Base-by-base conservation (phyloP, 2,888 invertebrate species). In the Celastrina argiolus region DNA sequence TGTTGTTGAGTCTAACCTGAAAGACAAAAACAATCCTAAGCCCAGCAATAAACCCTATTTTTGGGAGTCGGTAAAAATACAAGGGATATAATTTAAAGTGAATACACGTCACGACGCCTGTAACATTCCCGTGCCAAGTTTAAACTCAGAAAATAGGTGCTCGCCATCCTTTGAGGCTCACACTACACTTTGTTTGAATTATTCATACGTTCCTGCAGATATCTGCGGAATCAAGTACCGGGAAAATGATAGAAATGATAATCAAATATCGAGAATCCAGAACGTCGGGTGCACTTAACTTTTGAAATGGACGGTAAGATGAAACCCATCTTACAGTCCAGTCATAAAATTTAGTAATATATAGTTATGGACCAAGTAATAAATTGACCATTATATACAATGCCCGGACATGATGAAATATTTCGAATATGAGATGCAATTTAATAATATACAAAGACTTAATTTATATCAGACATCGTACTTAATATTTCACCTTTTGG, bases 161-260 rank as follows among this genome's bases (percentile, higher is more conserved):
- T 79, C 80, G 82, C 81, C 83, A 83, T 79, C 85, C 86, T 87
- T 88, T 87, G 87, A 85, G 83, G 80, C 82, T 84, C 82, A 77
- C 81, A 78, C 82, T 81, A 79, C 82, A 79, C 81, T 81, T 79
- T 80, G 75, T 77, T 76, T 87, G 87, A 86, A 87, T 88, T 84
- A 88, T 87, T 88, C 86, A 88, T 88, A 71, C 66, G 79, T 74
- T 77, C 76, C 77, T 75, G 80, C 79, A 83, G 83, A 84, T 85
- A 82, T 82, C 83, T 83, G 81, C 81, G 80, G 82, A 82, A 82
- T 81, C 78, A 79, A 82, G 80, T 78, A 78, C 78, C 77, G 71
- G 78, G 77, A 80, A 81, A 82, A 73, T 74, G 76, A 80, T 76
- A 74, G 70, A 73, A 65, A 65, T 65, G 12, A 65, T 56, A 36